phyloP scores from a whole-genome alignment of 2,113 vertebrate genomes.

The Anoplopoma fimbria region DNA sequence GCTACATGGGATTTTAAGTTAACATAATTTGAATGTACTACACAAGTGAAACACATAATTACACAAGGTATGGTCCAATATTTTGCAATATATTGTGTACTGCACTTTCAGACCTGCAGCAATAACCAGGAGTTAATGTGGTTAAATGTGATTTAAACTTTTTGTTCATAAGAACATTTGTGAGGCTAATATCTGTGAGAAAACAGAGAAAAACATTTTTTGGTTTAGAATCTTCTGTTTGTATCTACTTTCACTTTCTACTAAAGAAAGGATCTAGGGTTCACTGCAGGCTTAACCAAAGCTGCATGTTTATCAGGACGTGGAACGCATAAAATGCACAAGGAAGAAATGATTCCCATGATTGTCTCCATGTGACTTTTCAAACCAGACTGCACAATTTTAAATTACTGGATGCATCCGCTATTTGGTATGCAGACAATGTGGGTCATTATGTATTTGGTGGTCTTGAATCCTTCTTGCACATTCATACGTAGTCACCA shows the following conservation, averaged over 20 bases:
- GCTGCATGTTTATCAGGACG: conserved; percentile 15
- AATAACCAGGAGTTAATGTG: not conserved
- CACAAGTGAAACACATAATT: not conserved
- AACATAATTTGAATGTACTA: not conserved
- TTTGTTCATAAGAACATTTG: not conserved
- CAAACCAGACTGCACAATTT: conserved; percentile 1
- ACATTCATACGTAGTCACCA: not conserved
- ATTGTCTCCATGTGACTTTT: conserved; percentile 35
- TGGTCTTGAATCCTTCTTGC: not conserved
- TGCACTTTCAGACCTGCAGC: not conserved
- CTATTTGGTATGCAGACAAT: not conserved
- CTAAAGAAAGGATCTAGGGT: not conserved
- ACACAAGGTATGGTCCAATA: not conserved
- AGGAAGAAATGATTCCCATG: conserved; percentile 9
- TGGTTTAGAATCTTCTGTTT: not conserved
- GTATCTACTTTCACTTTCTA: conserved; percentile 7
- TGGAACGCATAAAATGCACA: not conserved
- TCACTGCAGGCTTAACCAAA: conserved; percentile 9
- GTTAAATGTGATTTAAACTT: not conserved
- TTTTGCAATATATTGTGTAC: not conserved
- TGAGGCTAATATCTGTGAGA: not conserved
- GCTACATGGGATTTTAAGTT: not conserved
- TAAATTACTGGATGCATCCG: not conserved
- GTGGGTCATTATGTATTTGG: not conserved
- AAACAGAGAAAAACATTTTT: not conserved